Evolutionary conservation across 2,113 vertebrate genomes (phyloP).

Genomic region (Lamprotornis superbus): DNA sequence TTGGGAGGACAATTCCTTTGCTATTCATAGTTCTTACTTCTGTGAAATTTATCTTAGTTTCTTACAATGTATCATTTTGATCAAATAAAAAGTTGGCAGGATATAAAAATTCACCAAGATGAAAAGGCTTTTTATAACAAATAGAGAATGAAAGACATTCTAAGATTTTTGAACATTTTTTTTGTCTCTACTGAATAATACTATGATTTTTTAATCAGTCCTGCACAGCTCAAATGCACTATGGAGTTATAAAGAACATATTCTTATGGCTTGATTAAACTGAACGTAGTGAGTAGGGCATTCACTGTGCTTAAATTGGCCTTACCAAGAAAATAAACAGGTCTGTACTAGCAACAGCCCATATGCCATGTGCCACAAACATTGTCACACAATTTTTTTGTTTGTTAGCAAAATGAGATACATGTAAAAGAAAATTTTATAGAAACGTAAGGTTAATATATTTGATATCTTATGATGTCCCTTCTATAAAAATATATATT

Average conservation of each 20-base stretch:
- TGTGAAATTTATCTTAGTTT: constrained; percentile 22
- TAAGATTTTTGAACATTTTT: background rate
- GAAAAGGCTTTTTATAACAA: constrained; percentile 8
- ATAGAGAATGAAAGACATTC: constrained; percentile 2
- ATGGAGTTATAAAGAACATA: background rate
- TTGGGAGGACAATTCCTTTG: background rate
- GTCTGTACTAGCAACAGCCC: background rate
- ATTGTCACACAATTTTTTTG: background rate
- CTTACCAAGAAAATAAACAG: background rate
- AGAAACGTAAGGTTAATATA: background rate
- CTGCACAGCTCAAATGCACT: background rate
- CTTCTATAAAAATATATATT: background rate
- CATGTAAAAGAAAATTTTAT: background rate
- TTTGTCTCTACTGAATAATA: background rate
- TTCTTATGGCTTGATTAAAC: background rate
- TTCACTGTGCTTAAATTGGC: background rate
- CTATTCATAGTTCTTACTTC: background rate
- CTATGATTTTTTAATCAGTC: constrained; percentile 15
- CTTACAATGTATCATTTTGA: background rate
- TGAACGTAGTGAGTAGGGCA: background rate
- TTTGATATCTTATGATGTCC: background rate
- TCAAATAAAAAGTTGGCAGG: constrained; percentile 26
- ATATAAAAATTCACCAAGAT: constrained; percentile 3
- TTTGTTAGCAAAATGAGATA: background rate
- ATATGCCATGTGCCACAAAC: background rate